Base-by-base conservation (phyloP, 2,888 invertebrate genomes). In the Clistopyga incitator region DNA sequence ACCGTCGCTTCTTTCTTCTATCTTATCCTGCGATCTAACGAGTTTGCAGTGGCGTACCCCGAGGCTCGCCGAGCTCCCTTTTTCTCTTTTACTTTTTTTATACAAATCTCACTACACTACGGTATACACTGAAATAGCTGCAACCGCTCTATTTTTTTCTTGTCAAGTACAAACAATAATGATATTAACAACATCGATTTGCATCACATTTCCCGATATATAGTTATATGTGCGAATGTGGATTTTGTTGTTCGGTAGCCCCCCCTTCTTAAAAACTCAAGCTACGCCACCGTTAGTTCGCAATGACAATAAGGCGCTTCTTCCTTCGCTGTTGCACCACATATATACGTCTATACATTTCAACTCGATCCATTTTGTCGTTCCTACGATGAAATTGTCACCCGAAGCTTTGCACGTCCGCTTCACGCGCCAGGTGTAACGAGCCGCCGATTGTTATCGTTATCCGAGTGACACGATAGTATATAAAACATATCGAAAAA, bases 381-480 rank as follows among this genome's bases (percentile, higher is more conserved):
- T 84, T 81, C 71, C 77, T 76, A 81, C 67, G 77, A 52, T 68
- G 72, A 68, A 70, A 42, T 81, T 61, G 77, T 54, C 64, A 45
- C 68, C 78, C 67, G 85, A 87, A 88, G 89, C 56, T 20, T 72
- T 25, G 47, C 18, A 2, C 50, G 68, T 50, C 74, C 74, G 59
- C 45, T 80, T 56, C 79, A 38, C 70, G 34, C 76, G 80, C 70
- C 86, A 87, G 88, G 88, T 90, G 89, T 90, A 89, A 90, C 90
- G 89, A 90, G 89, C 87, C 88, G 89, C 91, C n/a, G n/a, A n/a
- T n/a, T 91, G 88, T 88, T 90, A 91, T 91, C 91, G 90, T 88
- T 89, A 89, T 90, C 88, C 86, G 47, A 50, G 78, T 65, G 80
- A 85, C 79, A 61, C 81, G 34, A 29, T n/a, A 25, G 75, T 79